Evolutionary conservation across 2,888 invertebrate genomes (phyloP), one percentile per base, ranked within the genome.

Genomic region (Axea sp.): DNA sequence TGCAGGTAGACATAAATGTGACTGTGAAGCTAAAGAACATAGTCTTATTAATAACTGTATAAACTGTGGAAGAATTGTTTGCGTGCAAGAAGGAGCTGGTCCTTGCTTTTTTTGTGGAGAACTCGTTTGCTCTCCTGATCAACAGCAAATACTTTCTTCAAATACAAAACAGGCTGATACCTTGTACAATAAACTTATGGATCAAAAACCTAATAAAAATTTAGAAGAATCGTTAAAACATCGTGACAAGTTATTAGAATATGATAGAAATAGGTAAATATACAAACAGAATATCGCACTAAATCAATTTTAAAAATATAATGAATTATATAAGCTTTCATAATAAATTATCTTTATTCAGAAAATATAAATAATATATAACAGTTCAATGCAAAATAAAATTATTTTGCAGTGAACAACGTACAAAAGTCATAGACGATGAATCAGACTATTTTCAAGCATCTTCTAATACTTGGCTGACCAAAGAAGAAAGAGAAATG

Each of bases 71-170:
- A 91, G 98, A 60, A 94, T 99, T 72, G 95, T 99, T 2, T 99
- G 99, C 87, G 91, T 91, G 57, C 97, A 98, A 88, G 99, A 99
- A 89, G 98, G 99, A 0, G 94, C 97, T 4, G 99, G 99, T 0
- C 97, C 98, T 0, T 99, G 99, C 84, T 91, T 98, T 35, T 97
- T 93, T 84, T 99, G 99, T 89, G 95, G 93, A 0, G 91, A 92
- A 80, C 89, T 96, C 86, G 98, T 99, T 86, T 94, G 94, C 81
- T 93, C 94, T 0, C 90, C 90, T 12, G 93, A 93, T 69, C 94
- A 96, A 83, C 90, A 91, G 82, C 90, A 90, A 73, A 88, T 93
- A 72, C 88, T 95, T 37, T 89, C 91, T 53, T 88, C 91, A 0
- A 91, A 92, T 39, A 90, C 92, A 0, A 94, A 93, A 80, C 92